Evolutionary conservation across 2,888 invertebrate species (phyloP).

Genomic region (Heliconius cydno): DNA sequence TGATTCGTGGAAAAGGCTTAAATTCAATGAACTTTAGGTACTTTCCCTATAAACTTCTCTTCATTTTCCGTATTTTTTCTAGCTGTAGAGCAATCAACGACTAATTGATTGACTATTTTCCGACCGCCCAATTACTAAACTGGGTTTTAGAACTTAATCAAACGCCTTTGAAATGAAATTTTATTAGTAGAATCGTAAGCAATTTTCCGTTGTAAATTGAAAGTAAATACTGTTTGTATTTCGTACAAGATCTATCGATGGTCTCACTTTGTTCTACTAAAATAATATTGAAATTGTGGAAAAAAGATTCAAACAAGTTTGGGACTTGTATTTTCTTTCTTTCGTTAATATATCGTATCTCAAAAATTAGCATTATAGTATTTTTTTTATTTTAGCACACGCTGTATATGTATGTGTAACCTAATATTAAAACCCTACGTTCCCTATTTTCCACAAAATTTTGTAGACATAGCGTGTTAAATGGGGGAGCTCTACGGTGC

Average conservation of each 20-base stretch:
- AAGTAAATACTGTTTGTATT: constrained; percentile 16
- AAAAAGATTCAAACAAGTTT: no score
- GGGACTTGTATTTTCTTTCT: no score
- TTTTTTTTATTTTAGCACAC: no score
- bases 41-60: not conserved
- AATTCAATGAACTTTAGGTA: not conserved
- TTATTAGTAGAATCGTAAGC: constrained; percentile 12
- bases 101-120: constrained; percentile 28
- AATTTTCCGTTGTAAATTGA: constrained; percentile 12
- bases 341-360: no score
- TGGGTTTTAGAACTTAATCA: constrained; percentile 24
- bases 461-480: no score
- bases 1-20: not conserved
- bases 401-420: not conserved
- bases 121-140: constrained; percentile 22
- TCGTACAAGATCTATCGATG: not conserved
- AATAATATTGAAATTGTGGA: no score
- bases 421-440: not conserved
- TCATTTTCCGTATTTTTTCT: constrained; percentile 7
- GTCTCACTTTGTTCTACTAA: no score
- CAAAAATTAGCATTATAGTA: no score
- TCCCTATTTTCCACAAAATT: no score
- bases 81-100: constrained; percentile 13
- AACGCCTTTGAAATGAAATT: constrained; percentile 18
- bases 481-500: no score